These are phyloP conservation scores for Pristionchus arcanus DNA, from an alignment of 2,888 invertebrate species.

Conservation along the genomic window DNA sequence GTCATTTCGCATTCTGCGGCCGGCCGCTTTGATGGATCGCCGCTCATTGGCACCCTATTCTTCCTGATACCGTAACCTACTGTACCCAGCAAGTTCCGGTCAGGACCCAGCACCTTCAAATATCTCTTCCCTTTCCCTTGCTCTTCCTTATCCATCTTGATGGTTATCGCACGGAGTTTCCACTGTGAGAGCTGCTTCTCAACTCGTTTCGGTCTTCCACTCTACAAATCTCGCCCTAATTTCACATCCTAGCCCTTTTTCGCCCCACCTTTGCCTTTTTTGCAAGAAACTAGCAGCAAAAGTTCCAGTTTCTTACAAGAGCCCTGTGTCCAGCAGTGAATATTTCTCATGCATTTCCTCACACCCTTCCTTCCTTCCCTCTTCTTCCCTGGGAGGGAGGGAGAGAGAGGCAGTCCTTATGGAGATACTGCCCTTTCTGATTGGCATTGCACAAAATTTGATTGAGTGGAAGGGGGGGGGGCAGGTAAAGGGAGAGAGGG, in stretches of 20 bases:
- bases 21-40: not conserved
- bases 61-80: not conserved
- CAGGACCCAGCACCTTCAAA: not conserved
- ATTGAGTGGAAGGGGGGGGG: constrained; percentile 38
- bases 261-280: not conserved
- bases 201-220: constrained; percentile 6
- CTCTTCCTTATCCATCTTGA: constrained; percentile 4
- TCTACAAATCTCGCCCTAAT: not conserved
- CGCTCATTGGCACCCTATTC: not conserved
- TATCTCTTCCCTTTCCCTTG: not conserved
- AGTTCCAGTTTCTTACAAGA: not conserved
- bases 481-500: not conserved
- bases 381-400: not conserved
- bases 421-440: constrained; percentile 51
- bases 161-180: not conserved
- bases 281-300: not conserved
- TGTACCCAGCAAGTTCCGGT: not conserved
- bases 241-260: not conserved
- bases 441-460: constrained; percentile 56
- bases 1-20: constrained; percentile 26
- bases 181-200: constrained; percentile 24
- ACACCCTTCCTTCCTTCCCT: not conserved
- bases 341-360: constrained; percentile 44
- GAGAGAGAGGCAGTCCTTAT: constrained; percentile 26
- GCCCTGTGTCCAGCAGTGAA: not conserved